Evolutionary conservation across 2,888 invertebrate genomes (phyloP), one percentile per base, ranked within the genome.

Genomic region (Mimas tiliae): DNA sequence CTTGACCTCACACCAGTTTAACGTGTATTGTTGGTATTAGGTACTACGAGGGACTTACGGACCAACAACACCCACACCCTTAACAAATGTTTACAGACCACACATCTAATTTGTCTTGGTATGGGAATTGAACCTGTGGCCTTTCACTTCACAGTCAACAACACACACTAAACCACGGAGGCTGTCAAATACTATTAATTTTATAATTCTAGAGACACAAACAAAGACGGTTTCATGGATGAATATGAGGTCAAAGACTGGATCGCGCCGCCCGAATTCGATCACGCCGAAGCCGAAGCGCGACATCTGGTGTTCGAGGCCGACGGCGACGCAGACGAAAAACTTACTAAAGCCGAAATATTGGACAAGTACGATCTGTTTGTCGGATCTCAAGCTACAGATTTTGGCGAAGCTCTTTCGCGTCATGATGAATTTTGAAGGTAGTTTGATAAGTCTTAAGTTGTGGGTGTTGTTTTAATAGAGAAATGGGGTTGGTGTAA

Each of bases 321-420:
- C 0, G 99, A 99, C 89, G 93, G 95, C 0, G 97, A 99, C 90
- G 96, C 96, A 11, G 99, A 99, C 90, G 97, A 98, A 77, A 96
- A 96, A 82, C 94, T 99, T 38, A 97, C 97, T 9, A 97, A 97
- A 86, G 95, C 96, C 0, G 99, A 99, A 91, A 96, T 99, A 45
- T 88, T 99, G 33, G 96, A 97, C 66, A 99, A 99, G 85, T 99
- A 99, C 86, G 99, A 99, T 88, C 94, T 99, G 11, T 99, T 99
- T 89, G 99, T 99, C 6, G 99, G 99, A 48, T 99, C 99, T 0
- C 99, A 99, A 87, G 99, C 99, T 0, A 99, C 99, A 0, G 99
- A 99, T 93, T 99, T 99, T 87, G 99, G 99, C 0, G 99, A 99
- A 86, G 99, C 99, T 7, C 93, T 99, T 16, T 96, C 96, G 0